A percentile compares a stretch with the other conserved stretches of the same genome.
These are phyloP conservation scores for Heterodera carotae DNA, from an alignment of 1,140 invertebrate genomes.

Conservation along the genomic window DNA sequence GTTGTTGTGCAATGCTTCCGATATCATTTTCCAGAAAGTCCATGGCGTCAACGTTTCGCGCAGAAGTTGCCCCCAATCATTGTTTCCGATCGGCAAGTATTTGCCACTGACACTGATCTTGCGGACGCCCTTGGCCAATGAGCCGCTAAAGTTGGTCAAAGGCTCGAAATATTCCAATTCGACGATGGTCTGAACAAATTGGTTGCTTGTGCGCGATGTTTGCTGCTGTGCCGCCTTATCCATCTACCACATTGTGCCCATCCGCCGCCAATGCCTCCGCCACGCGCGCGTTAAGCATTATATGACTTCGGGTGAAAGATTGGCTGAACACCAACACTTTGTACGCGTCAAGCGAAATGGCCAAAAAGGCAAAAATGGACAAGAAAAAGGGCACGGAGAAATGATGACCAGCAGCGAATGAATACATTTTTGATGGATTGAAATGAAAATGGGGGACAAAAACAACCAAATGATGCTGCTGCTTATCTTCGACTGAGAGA, in stretches of 20 bases:
- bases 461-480: not conserved
- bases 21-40: not conserved
- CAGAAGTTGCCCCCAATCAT: not conserved
- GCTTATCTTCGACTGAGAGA: no score
- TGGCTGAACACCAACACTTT: conserved; percentile 38
- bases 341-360: conserved; percentile 5
- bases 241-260: conserved; percentile 38
- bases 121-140: conserved; percentile 14
- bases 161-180: conserved; percentile 24
- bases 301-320: conserved; percentile 28
- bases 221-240: not conserved
- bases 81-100: not conserved
- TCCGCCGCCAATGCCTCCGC: conserved; percentile 39
- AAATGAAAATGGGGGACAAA: not conserved
- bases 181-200: conserved; percentile 11
- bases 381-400: not conserved
- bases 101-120: conserved; percentile 15
- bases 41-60: not conserved
- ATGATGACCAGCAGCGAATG: not conserved
- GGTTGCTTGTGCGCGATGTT: not conserved
- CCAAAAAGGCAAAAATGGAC: not conserved
- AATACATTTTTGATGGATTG: not conserved
- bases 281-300: conserved; percentile 30
- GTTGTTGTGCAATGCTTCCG: not conserved
- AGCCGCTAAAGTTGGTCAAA: conserved; percentile 17